Base-by-base conservation (phyloP, 2,113 vertebrate genomes). In the Gadus macrocephalus region DNA sequence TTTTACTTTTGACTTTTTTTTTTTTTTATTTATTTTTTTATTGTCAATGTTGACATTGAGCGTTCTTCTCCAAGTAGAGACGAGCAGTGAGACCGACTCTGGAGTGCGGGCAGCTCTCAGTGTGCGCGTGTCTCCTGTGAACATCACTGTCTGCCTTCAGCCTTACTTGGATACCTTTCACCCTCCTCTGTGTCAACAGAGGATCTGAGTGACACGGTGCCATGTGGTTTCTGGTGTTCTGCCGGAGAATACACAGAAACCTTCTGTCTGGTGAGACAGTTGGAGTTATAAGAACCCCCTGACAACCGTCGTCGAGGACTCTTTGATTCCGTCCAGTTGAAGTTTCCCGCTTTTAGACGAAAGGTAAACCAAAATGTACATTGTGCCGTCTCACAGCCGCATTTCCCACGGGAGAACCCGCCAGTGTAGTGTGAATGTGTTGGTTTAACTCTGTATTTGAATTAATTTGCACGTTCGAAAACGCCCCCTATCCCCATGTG, bases 31-130 rank as follows among this genome's bases (percentile, higher is more conserved):
- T 25, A 25, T 1, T 42, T 42, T 42, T 11, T 11, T 2, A 11
- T 49, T 49, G 42, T 49, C 42, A 14, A 72, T 9, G 19, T 25
- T 70, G 70, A 78, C 67, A 66, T 72, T 64, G 58, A 66, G 75
- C 76, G 81, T 83, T 85, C 70, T 79, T 83, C 76, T 83, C 49
- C 72, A 75, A 42, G 76, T 60, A 68, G 64, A 73, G 63, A 70
- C 11, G 49, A 74, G 60, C 25, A 58, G 61, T 67, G 60, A 67
- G 38, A 74, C 80, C 69, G 65, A 67, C 9, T 22, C 71, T 64
- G 31, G 68, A 62, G 63, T 56, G 53, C 3, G 25, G 67, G 53
- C 22, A 53, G 63, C 55, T 66, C 20, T 61, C 15, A 31, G 25
- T 70, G 53, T 19, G 28, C 80, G 38, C 31, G 72, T 38, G 16